These are phyloP conservation scores for Anoplius nigerrimus DNA, from an alignment of 2,888 invertebrate genomes.

Conservation along the genomic window DNA sequence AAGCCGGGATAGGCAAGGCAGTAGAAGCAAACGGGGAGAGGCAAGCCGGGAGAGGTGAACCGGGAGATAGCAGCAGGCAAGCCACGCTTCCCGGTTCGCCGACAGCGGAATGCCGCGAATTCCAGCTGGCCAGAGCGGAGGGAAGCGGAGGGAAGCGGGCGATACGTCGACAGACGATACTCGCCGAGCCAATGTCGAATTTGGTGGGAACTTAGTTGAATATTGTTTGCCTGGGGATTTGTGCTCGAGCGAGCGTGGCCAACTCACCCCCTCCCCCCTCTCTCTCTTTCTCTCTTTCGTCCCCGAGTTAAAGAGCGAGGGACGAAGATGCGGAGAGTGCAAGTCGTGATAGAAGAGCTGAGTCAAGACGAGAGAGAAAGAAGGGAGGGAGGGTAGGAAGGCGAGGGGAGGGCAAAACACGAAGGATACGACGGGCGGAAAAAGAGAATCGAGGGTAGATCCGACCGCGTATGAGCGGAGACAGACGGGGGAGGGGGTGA, in stretches of 20 bases:
- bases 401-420: conserved; percentile 16
- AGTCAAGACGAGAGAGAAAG: conserved; percentile 11
- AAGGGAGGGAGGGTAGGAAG: conserved; percentile 11
- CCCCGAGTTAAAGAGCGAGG: conserved; percentile 23
- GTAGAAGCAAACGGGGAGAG: no score
- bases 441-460: conserved; percentile 14
- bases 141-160: conserved; percentile 4
- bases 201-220: conserved; percentile 69
- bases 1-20: no score
- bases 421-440: conserved; percentile 23
- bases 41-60: no score
- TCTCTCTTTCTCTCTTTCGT: conserved; percentile 31
- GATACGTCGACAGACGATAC: conserved; percentile 24
- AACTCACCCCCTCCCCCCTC: conserved; percentile 46
- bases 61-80: no score
- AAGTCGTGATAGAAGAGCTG: no score
- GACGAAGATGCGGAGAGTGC: conserved; percentile 13
- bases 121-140: conserved; percentile 15
- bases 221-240: conserved; percentile 67
- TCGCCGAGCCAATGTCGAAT: conserved; percentile 59
- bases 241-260: conserved; percentile 60
- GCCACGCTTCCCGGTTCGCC: conserved; percentile 4
- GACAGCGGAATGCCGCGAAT: conserved; percentile 29
- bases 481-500: conserved; percentile 30
- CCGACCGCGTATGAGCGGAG: conserved; percentile 20